Percentiles rank a stretch among this genome's conserved stretches.
Evolutionary conservation across 2,888 invertebrate species (phyloP).

Genomic region (Drosophila imparisetae): DNA sequence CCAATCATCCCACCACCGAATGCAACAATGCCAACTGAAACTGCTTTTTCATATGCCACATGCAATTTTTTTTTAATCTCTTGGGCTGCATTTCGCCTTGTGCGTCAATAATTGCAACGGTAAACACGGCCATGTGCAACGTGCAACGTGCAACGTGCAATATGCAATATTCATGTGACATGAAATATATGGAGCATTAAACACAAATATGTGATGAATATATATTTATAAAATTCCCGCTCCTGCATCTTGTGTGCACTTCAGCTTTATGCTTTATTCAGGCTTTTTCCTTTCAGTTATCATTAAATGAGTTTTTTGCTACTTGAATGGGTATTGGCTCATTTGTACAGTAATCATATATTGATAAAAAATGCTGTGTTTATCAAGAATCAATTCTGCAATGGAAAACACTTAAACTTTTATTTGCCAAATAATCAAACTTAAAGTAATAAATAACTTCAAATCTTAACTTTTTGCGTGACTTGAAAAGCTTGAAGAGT

Average conservation of each 20-base stretch:
- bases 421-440: background rate
- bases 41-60: conserved; percentile 19
- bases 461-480: background rate
- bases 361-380: background rate
- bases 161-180: conserved; percentile 35
- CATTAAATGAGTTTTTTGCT: background rate
- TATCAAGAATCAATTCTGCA: background rate
- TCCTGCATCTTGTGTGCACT: background rate
- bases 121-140: conserved; percentile 50
- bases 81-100: conserved; percentile 57
- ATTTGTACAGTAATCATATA: background rate
- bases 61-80: conserved; percentile 51
- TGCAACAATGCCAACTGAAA: conserved; percentile 31
- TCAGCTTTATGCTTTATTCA: background rate
- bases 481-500: background rate
- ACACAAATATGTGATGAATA: conserved; percentile 45
- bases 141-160: conserved; percentile 36
- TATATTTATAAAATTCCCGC: conserved; percentile 33
- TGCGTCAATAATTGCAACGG: conserved; percentile 75
- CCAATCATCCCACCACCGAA: conserved; percentile 1
- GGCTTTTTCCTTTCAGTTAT: conserved; percentile 1
- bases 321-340: conserved; percentile 9
- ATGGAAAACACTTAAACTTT: background rate
- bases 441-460: background rate
- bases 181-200: conserved; percentile 43